Base-by-base conservation (phyloP, 2,888 invertebrate species). In the Dilophus febrilis region DNA sequence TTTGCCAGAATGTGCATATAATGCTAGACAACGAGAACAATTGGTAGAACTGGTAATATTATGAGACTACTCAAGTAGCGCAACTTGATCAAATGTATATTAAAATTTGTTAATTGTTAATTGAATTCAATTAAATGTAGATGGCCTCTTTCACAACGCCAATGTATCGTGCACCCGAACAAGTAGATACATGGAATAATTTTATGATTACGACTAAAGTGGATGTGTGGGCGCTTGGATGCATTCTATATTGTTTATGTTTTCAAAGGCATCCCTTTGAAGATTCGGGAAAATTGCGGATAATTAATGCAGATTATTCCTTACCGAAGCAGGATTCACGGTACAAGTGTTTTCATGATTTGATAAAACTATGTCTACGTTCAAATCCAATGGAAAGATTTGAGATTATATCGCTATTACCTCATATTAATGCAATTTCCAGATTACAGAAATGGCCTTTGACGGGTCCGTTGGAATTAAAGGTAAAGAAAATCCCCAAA, bases 161-260 rank as follows among this genome's bases (percentile, higher is more conserved):
- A 1, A 87, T 87, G 97, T 98, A 98, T 63, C 72, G 98, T 57
- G 86, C 97, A 1, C 98, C 98, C 26, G 98, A 98, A 70, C 92
- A 97, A 81, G 70, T 97, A 46, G 95, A 97, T 57, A 87, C 94
- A 4, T 98, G 97, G 85, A 88, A 82, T 54, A 94, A 98, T 59
- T 80, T 82, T 56, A 83, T 81, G 45, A 91, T 98, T 48, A 91
- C 91, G 41, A 74, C 84, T 47, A 77, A 84, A 33, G 77, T 83
- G 2, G 98, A 99, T 64, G 71, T 94, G 29, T 98, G 98, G 98
- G 95, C 97, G 0, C 66, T 98, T 12, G 98, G 98, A 7, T 98
- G 98, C 61, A 76, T 98, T 46, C 66, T 97, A 12, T 97, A 87
- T 59, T 77, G 83, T 35, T 64, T 98, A 14, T 91, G 94, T 59